Percentiles rank a stretch among this genome's conserved stretches.
phyloP scores from a whole-genome alignment of 2,113 vertebrate genomes.

The Dasyurus viverrinus region DNA sequence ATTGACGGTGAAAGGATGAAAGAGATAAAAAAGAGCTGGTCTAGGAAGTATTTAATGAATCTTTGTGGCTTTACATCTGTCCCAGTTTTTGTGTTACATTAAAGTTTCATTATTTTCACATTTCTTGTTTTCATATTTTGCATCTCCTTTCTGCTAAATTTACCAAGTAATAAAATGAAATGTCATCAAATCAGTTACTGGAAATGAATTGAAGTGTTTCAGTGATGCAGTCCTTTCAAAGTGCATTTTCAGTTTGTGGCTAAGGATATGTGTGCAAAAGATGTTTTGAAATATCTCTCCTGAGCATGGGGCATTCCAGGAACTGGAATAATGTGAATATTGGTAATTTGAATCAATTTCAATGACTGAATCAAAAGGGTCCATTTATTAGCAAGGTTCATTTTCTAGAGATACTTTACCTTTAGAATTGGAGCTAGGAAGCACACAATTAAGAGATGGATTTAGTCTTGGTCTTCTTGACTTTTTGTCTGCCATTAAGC shows the following conservation, averaged over 20 bases:
- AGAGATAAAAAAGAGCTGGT: conserved; percentile 82
- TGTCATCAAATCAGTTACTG: conserved; percentile 81
- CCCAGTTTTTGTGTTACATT: conserved; percentile 85
- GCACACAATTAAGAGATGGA: background rate
- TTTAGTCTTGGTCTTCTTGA: conserved; percentile 7
- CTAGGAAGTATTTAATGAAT: conserved; percentile 84
- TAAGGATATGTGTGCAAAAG: conserved; percentile 72
- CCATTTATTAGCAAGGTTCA: conserved; percentile 2
- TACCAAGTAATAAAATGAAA: conserved; percentile 87
- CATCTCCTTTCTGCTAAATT: conserved; percentile 86
- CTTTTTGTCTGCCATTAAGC: background rate
- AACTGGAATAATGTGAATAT: conserved; percentile 45
- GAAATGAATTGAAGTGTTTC: conserved; percentile 79
- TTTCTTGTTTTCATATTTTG: conserved; percentile 86
- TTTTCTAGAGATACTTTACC: conserved; percentile 29
- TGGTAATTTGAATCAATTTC: conserved; percentile 59
- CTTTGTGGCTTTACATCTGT: conserved; percentile 84
- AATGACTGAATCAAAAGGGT: background rate
- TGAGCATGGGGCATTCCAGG: conserved; percentile 40
- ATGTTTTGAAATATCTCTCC: conserved; percentile 44
- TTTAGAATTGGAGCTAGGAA: background rate
- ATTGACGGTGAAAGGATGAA: conserved; percentile 80
- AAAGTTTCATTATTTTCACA: conserved; percentile 87
- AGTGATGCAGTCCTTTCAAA: conserved; percentile 78
- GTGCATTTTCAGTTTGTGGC: conserved; percentile 81